phyloP scores from a whole-genome alignment of 2,888 invertebrate genomes.

The Mythimna pallens region DNA sequence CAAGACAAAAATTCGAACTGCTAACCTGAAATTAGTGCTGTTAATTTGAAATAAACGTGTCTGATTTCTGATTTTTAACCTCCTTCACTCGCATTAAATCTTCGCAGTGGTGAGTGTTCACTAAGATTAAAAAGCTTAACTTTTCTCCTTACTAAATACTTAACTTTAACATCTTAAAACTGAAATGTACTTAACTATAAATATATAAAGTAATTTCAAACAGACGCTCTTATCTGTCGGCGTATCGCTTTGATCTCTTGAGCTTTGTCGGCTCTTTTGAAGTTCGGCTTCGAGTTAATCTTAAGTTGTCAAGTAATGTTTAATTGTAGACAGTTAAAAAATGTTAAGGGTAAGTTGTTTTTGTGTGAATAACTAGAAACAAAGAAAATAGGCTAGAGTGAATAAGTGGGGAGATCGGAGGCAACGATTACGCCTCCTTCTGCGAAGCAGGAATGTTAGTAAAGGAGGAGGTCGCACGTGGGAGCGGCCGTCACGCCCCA shows the following conservation, averaged over 20 bases:
- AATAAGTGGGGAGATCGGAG: too few species aligned
- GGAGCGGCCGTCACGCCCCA: too few species aligned
- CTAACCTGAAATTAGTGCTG: too few species aligned
- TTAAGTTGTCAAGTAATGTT: constrained; percentile 40
- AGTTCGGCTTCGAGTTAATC: constrained; percentile 45
- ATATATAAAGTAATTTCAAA: constrained; percentile 35
- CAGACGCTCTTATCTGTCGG: constrained; percentile 15
- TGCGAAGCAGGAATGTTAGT: too few species aligned
- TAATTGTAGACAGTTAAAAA: constrained; percentile 16
- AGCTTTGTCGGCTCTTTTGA: constrained; percentile 61
- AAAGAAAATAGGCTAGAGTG: too few species aligned
- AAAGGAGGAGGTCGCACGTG: too few species aligned
- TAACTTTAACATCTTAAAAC: neutral
- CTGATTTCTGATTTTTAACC: too few species aligned
- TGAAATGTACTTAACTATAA: constrained; percentile 11
- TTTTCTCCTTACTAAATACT: neutral
- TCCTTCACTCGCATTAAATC: too few species aligned
- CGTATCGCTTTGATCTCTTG: constrained; percentile 51
- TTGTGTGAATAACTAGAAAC: neutral
- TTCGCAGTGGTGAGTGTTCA: too few species aligned
- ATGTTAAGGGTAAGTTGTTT: neutral
- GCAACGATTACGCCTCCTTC: too few species aligned
- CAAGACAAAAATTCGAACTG: too few species aligned
- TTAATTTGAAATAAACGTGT: too few species aligned
- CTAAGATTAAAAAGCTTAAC: neutral